Conservation (phyloP, 1,140 invertebrate species). For the Drosophila ambigua region DNA sequence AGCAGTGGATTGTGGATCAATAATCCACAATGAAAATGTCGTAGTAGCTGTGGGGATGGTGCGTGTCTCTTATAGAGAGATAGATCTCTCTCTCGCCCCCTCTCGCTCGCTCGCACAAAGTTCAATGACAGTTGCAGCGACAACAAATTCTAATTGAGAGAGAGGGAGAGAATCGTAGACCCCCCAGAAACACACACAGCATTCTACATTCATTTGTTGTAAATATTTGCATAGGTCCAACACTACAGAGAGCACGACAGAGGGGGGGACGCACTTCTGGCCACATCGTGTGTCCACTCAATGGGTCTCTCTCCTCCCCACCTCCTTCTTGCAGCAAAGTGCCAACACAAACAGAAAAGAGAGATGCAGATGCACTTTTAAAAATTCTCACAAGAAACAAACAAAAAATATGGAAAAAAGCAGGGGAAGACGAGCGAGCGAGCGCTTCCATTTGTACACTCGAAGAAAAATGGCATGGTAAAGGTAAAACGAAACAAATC, state of each 20-base stretch:
- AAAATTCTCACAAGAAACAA: background rate
- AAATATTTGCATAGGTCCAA: conserved; percentile 67
- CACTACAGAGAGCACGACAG: no score
- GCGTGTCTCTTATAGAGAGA: no score
- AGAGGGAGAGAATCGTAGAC: background rate
- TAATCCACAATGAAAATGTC: no score
- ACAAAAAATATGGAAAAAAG: background rate
- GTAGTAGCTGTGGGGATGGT: no score
- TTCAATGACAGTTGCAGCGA: conserved; percentile 70
- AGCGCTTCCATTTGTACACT: no score
- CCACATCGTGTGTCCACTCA: no score
- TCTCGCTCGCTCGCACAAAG: conserved; percentile 38
- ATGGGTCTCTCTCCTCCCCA: background rate
- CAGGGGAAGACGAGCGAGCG: no score
- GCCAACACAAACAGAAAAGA: conserved; percentile 20
- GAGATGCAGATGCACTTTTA: background rate
- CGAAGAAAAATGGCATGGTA: no score
- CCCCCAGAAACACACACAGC: conserved; percentile 4
- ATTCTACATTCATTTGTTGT: conserved; percentile 47
- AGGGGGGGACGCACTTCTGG: no score
- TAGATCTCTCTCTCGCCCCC: background rate
- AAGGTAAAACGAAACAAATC: no score
- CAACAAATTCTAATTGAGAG: conserved; percentile 59
- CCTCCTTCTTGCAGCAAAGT: conserved; percentile 30
- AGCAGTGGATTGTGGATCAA: no score